Percentiles rank a stretch among this genome's conserved stretches.
phyloP scores from a whole-genome alignment of 1,140 invertebrate genomes.

The Zaprionus tsacasi region DNA sequence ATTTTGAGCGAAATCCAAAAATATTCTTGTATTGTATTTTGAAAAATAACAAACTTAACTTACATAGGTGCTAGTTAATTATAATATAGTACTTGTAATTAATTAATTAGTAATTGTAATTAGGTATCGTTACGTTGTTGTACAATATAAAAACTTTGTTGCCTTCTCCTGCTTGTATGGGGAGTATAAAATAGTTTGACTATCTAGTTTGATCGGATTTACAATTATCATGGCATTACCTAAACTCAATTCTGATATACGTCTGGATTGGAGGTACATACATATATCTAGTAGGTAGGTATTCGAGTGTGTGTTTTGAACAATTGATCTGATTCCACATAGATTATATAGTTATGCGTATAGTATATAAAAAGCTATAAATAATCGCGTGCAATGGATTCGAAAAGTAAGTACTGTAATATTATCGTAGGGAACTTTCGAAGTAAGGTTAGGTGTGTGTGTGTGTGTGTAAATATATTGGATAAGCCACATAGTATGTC shows the following conservation, averaged over 20 bases:
- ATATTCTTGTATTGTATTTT: constrained; percentile 69
- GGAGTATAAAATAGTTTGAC: constrained; percentile 77
- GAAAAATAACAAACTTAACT: constrained; percentile 81
- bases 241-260: constrained; percentile 9
- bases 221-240: constrained; percentile 46
- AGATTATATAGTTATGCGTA: background rate
- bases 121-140: background rate
- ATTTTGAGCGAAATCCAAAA: constrained; percentile 78
- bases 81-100: constrained; percentile 15
- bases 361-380: constrained; percentile 46
- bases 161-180: background rate
- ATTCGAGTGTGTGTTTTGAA: constrained; percentile 46
- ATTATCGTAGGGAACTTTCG: constrained; percentile 46
- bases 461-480: constrained; percentile 41
- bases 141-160: constrained; percentile 63
- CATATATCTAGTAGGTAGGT: constrained; percentile 9
- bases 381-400: constrained; percentile 41
- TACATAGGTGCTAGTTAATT: constrained; percentile 62
- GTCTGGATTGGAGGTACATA: constrained; percentile 6
- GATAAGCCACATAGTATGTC: constrained; percentile 76
- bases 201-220: constrained; percentile 69
- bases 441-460: constrained; percentile 41
- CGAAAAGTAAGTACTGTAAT: constrained; percentile 36
- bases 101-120: background rate
- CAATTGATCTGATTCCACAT: constrained; percentile 29